These are phyloP conservation scores for Perodicticus potto DNA, from an alignment of 2,797 vertebrate genomes.

Conservation along the genomic window DNA sequence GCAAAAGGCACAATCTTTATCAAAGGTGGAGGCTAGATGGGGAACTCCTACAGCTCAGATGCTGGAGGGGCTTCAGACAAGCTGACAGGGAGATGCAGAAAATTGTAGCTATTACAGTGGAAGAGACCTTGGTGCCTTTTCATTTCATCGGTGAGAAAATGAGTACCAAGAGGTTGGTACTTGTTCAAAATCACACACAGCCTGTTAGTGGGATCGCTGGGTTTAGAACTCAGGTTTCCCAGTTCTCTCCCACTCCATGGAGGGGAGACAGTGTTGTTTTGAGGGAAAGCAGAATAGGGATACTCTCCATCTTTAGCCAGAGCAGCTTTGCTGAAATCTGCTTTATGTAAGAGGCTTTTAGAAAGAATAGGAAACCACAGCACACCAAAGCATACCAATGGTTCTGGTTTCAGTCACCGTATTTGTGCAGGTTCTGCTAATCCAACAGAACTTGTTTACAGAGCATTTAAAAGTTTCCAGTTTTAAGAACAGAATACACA, in stretches of 20 bases:
- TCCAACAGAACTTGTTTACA: slow-evolving; percentile 41
- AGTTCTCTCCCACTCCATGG: accelerated
- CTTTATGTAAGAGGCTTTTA: slow-evolving; percentile 34
- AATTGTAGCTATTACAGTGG: background rate
- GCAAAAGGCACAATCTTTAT: background rate
- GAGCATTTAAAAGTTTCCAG: background rate
- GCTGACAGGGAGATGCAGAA: background rate
- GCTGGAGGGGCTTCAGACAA: background rate
- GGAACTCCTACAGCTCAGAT: background rate
- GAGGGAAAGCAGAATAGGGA: background rate
- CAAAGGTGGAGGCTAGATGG: background rate
- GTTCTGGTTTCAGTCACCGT: slow-evolving; percentile 23
- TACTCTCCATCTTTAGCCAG: background rate
- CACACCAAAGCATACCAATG: background rate
- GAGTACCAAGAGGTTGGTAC: slow-evolving; percentile 1
- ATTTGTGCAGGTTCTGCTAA: slow-evolving; percentile 13
- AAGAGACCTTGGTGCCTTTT: background rate
- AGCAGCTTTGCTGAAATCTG: slow-evolving; percentile 4
- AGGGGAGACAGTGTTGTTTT: background rate
- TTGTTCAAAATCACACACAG: background rate
- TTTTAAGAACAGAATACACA: background rate
- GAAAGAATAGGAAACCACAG: background rate
- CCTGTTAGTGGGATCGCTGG: background rate
- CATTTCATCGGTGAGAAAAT: background rate
- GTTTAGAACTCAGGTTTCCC: background rate